phyloP scores from a whole-genome alignment of 1,140 invertebrate genomes.

The Spodoptera frugiperda region DNA sequence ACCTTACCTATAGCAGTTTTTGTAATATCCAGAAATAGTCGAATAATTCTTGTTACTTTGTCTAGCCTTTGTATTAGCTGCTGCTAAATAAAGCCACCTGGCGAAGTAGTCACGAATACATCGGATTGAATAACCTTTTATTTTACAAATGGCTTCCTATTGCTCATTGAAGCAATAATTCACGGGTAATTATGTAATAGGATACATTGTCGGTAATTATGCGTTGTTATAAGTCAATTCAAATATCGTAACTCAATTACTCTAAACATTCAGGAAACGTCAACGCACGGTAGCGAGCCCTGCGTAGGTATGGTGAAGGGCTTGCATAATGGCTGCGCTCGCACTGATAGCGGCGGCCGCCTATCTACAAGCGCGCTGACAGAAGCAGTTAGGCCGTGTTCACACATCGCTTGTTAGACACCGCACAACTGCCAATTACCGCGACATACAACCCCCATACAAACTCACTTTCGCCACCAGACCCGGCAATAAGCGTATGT shows the following conservation, averaged over 20 bases:
- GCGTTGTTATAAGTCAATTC: conserved; percentile 57
- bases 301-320: conserved; percentile 51
- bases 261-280: conserved; percentile 71
- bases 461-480: conserved; percentile 71
- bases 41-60: conserved; percentile 33
- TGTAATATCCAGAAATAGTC: conserved; percentile 19
- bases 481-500: conserved; percentile 53
- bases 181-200: conserved; percentile 48
- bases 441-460: conserved; percentile 67
- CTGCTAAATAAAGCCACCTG: conserved; percentile 5
- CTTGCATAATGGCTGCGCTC: conserved; percentile 65
- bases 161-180: conserved; percentile 48
- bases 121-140: conserved; percentile 45
- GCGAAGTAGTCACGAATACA: conserved; percentile 16
- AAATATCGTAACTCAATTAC: conserved; percentile 66
- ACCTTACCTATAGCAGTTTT: conserved; percentile 29
- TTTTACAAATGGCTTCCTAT: conserved; percentile 46
- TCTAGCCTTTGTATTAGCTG: conserved; percentile 7
- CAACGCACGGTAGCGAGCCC: conserved; percentile 57
- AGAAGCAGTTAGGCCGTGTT: conserved; percentile 62
- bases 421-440: conserved; percentile 78
- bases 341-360: conserved; percentile 52
- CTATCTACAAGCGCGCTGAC: conserved; percentile 51
- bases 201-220: conserved; percentile 49
- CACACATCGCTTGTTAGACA: conserved; percentile 61